Evolutionary conservation across 2,797 vertebrate genomes (phyloP), one percentile per base, ranked within the genome.

Genomic region (Halcyon badia): DNA sequence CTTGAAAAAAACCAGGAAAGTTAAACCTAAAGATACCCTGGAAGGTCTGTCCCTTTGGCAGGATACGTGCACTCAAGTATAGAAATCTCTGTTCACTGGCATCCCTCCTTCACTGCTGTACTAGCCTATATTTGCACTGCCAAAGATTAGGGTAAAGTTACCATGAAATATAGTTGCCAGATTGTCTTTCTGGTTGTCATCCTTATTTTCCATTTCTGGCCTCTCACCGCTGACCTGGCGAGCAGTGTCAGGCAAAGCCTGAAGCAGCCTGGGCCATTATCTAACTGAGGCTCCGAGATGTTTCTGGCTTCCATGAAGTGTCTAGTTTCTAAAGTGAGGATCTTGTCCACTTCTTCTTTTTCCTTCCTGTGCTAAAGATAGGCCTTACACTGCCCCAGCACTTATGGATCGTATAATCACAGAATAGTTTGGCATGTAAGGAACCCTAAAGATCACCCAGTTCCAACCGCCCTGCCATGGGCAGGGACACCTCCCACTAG

Each of bases 171-270:
- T 26, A 71, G 39, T 87, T 70, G 17, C 15, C n/a, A 30, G 28
- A 7, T 60, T 86, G 17, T 66, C 28, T 64, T 49, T 73, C 46
- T 76, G 61, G 25, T 64, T 42, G 25, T 31, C 19, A 30, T 25
- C 39, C 8, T 69, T 62, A 39, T 54, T 66, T n/a, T 39, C 7
- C 30, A 14, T 56, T 48, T 80, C 64, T 70, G 60, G 30, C 21
- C 0, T 2, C 22, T 85, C 46, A 5, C 21, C 80, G 48, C 48
- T 1, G 6, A 5, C 1, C 5, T 31, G 49, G 24, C 44, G 46
- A 60, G 42, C 14, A n/a, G 10, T 5, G 30, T 1, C 86, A 76
- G 52, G 35, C 48, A 73, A 31, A 77, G 60, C 15, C 46, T 37
- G 41, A 48, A 41, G 33, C 21, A 15, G 14, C 24, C 35, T 31